Base-by-base conservation (phyloP, 2,888 invertebrate genomes). In the Tortrix viridana region DNA sequence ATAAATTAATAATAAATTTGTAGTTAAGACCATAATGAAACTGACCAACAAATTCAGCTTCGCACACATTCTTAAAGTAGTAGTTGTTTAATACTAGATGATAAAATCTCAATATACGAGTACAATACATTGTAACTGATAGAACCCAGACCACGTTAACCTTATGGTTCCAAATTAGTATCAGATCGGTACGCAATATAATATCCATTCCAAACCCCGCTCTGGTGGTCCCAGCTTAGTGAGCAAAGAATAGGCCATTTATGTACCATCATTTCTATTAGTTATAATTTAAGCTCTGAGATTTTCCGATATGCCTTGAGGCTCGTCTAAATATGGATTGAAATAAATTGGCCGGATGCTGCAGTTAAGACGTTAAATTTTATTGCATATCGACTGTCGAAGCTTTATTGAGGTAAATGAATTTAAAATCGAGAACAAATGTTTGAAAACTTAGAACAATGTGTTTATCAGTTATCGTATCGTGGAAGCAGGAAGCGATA, bases 401-500 rank as follows among this genome's bases (percentile, higher is more conserved):
- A 26, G 9, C 26, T 26, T 18, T 47, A 23, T 14, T 26, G 52
- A 57, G 6, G 6, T 46, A 22, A 52, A 52, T 50, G 23, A 62
- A 52, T 57, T 50, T n/a, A 14, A 9, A 32, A 59, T 44, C 50
- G 58, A 44, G 20, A n/a, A 44, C 32, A 20, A n/a, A 48, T 43
- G 22, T 56, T 60, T 59, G 38, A 38, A 62, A 70, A 73, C 52
- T 44, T 38, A 66, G 73, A 77, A 77, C 74, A 80, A 80, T 83
- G 76, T 81, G 76, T 78, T 75, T 81, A 82, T 85, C 84, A 81
- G 79, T 81, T 85, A 85, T 86, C 84, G 84, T 81, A 84, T 85
- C 85, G 80, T 85, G 82, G 82, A 87, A 88, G 86, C 84, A 86
- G 88, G 88, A 88, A 88, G 85, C 80, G 85, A 89, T 89, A 88